Base-by-base conservation (phyloP, 2,888 invertebrate species). In the Drosophila seclusa region DNA sequence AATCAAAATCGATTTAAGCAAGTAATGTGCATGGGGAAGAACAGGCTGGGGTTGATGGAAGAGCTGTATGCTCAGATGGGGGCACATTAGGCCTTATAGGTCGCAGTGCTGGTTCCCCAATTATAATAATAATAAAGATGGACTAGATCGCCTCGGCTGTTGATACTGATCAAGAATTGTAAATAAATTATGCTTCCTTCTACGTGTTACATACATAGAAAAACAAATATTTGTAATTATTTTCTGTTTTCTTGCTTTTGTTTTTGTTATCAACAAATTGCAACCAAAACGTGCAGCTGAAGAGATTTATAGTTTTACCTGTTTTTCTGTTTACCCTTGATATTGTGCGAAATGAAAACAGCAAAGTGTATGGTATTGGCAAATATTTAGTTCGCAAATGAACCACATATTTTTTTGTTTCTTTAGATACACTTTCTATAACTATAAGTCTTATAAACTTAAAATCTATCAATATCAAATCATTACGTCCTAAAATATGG, bases 231-330 rank as follows among this genome's bases (percentile, higher is more conserved):
- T 48, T 36, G 2, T 4, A 50, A 21, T 40, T 34, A 0, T 48
- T 38, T 40, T 34, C 24, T 58, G 48, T 57, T 59, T 36, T 57
- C 49, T 13, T 32, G 18, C 16, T 1, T 52, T 38, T 45, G 32
- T 52, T 57, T 40, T 40, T 42, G 61, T 78, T 83, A 87, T 83
- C 87, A 78, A 63, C 11, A 57, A 70, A 68, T 71, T 65, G 68
- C 64, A 73, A 73, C 63, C 62, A 45, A 59, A 68, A 65, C 64
- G 63, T 64, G 68, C 61, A 68, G 67, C 49, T 49, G 40, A 75
- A 61, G 58, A 63, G 45, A 64, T 34, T 61, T 40, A 65, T 66
- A 64, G 54, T 68, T 62, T 55, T n/a, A 60, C 27, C 36, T 57
- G 11, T 18, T 32, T 29, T 54, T 21, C 18, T 5, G 7, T 57